Base-by-base conservation (phyloP, 2,113 vertebrate species). In the Malaclemys terrapin region DNA sequence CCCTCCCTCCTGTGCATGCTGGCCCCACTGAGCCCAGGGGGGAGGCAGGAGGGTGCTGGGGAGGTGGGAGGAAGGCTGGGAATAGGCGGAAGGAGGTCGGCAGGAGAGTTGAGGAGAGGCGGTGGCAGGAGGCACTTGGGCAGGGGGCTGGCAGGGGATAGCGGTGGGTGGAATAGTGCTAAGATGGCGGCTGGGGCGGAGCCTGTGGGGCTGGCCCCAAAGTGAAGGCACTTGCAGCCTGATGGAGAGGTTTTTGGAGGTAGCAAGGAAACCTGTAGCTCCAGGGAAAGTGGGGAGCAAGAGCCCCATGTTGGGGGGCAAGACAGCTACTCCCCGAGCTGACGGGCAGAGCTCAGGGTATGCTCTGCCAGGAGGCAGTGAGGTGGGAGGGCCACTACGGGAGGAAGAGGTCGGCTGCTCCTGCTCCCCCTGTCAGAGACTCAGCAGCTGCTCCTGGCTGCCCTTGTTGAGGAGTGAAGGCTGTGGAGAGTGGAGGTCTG, bases 21-120 rank as follows among this genome's bases (percentile, higher is more conserved):
- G n/a, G 35, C 65, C 35, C 65, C 2, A 14, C 38, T 31, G 59
- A 54, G 13, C 27, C 76, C 45, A 12, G 1, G 3, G 45, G 76
- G 45, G 45, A 31, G 42, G 76, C 0, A 35, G 38, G 75, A 1
- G 4, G 3, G 2, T 12, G 13, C 31, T n/a, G 14, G 13, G 5
- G 19, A 9, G 11, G 79, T 17, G 81, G 88, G 79, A 80, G 62
- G 10, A 42, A 24, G 85, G 78, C 45, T 1, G 1, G 1, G 1
- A 8, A 11, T 8, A 5, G 83, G 80, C 81, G 31, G 53, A 79
- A 53, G 19, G 8, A 53, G 11, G 8, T 53, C 13, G n/a, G 75
- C 72, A 25, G 22, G 50, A 4, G 56, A 50, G 78, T 9, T 4
- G 42, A 19, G 56, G 14, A 22, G 72, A 38, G n/a, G 35, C 35